These are phyloP conservation scores for Daktulosphaira vitifoliae DNA, from an alignment of 1,140 invertebrate species.

Conservation along the genomic window DNA sequence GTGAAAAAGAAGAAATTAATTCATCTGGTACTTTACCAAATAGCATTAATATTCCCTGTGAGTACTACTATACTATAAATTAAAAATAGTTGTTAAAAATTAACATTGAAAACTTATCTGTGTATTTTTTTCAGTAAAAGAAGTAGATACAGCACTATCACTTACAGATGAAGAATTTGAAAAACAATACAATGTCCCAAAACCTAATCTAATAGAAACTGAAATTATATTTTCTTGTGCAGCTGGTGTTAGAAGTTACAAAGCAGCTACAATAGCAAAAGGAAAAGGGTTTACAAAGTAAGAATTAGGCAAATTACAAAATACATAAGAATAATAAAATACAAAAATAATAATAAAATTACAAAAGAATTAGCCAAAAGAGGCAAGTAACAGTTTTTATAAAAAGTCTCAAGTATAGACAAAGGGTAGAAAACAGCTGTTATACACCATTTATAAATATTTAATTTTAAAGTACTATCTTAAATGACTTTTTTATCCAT, in stretches of 20 bases:
- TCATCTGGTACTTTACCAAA: constrained; percentile 36
- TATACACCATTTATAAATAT: too few relatives aligned
- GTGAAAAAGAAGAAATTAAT: constrained; percentile 35
- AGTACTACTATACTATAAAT: background rate
- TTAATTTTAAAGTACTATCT: too few relatives aligned
- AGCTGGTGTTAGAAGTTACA: background rate
- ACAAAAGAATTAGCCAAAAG: too few relatives aligned
- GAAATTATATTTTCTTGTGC: constrained; percentile 15
- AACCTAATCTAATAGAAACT: background rate
- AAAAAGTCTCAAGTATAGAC: too few relatives aligned
- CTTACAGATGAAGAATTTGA: background rate
- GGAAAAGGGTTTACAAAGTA: constrained; percentile 8
- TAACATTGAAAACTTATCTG: background rate
- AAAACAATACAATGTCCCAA: background rate
- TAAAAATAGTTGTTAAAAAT: too few relatives aligned
- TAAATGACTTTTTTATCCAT: too few relatives aligned
- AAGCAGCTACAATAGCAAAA: constrained; percentile 3
- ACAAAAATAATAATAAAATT: too few relatives aligned
- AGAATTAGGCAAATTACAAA: background rate
- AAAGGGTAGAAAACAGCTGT: too few relatives aligned
- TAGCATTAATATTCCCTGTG: constrained; percentile 37
- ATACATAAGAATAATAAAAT: too few relatives aligned
- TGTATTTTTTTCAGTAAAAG: background rate
- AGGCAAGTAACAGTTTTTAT: too few relatives aligned
- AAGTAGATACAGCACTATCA: background rate